Percentiles rank a stretch among this genome's conserved stretches.
Evolutionary conservation across 2,888 invertebrate species (phyloP).

Genomic region (Falcaria lacertinaria): DNA sequence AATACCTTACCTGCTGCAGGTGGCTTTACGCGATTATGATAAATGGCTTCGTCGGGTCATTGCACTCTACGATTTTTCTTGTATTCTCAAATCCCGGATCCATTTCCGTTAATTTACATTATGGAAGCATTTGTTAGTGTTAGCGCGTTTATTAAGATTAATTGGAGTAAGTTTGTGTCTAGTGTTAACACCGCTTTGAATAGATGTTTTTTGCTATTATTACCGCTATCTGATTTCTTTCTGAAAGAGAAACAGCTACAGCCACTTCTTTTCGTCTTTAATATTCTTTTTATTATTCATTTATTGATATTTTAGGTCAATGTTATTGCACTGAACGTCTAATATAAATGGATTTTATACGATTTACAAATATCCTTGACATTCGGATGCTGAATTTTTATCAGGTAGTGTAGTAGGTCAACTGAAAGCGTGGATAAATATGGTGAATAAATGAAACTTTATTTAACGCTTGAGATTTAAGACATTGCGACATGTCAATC

Average conservation of each 20-base stretch:
- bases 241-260: too few species aligned
- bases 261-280: too few species aligned
- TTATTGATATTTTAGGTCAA: too few species aligned
- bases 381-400: not conserved
- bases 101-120: conserved; percentile 17
- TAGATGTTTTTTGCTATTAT: not conserved
- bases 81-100: conserved; percentile 12
- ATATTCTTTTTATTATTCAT: too few species aligned
- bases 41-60: conserved; percentile 24
- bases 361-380: not conserved
- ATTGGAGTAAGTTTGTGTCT: not conserved
- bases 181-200: not conserved
- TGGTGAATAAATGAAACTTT: not conserved
- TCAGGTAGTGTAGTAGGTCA: not conserved
- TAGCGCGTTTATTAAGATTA: not conserved
- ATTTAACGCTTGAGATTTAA: not conserved
- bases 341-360: too few species aligned
- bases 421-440: not conserved
- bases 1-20: conserved; percentile 22
- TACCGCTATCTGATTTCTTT: too few species aligned
- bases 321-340: too few species aligned
- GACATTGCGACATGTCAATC: not conserved
- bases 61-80: conserved; percentile 7
- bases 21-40: conserved; percentile 31
- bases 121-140: conserved; percentile 6